Evolutionary conservation across 2,888 invertebrate genomes (phyloP), one percentile per base, ranked within the genome.

Genomic region (Phlogophora meticulosa): DNA sequence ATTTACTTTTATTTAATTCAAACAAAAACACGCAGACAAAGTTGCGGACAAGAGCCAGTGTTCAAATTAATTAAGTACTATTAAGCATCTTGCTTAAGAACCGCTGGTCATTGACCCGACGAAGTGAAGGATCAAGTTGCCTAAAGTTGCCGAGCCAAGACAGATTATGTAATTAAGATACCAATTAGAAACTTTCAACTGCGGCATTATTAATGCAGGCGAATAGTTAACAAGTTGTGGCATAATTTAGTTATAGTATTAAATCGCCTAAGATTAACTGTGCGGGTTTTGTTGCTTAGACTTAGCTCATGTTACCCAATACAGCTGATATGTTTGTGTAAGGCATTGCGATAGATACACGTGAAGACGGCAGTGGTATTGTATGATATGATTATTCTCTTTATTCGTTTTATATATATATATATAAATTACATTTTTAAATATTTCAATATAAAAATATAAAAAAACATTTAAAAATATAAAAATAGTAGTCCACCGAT

Each of bases 121-220:
- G 51, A 56, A 61, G 45, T 59, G 56, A 49, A 24, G 17, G 74
- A 62, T 72, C 22, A 56, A 65, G 40, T 65, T 53, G n/a, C 58
- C 58, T 34, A 72, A 78, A 81, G 70, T 81, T 73, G 28, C 13
- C 43, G 51, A 64, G 71, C 57, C 45, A 73, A 78, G 79, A 78
- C 60, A 48, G 76, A 78, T 80, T 81, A 81, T 61, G 68, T 81
- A 76, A 78, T 80, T 76, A 71, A 81, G 64, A 73, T 69, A 69
- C 62, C 71, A 76, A 78, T 81, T 76, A 73, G 66, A 73, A 80
- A 80, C 70, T 80, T 81, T 65, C 52, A 68, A 70, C 76, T 68
- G 51, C 49, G 49, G 52, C 36, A 63, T 76, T 61, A 63, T 68
- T 65, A 65, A 76, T 81, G 72, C 70, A 81, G 42, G 43, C 42